Percentiles rank a stretch among this genome's conserved stretches.
Conservation (phyloP, 2,797 vertebrate species). For the Alfaro cultratus region DNA sequence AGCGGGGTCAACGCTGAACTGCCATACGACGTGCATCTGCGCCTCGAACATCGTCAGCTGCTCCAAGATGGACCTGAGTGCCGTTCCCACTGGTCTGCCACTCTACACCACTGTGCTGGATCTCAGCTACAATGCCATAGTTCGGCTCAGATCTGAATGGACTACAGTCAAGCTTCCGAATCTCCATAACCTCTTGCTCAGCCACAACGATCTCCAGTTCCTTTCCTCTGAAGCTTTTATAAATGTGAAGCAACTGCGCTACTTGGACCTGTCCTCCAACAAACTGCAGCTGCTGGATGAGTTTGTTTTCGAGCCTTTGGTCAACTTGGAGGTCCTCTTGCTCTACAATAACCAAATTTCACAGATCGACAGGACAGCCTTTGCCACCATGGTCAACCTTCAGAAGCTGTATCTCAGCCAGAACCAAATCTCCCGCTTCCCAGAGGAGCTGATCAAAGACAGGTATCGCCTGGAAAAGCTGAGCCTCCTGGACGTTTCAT, state of each 20-base stretch:
- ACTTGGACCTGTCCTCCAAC: constrained; percentile 96
- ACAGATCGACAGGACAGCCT: constrained; percentile 89
- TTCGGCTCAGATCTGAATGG: constrained; percentile 88
- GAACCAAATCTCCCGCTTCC: constrained; percentile 92
- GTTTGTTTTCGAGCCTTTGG: constrained; percentile 89
- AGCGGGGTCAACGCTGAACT: constrained; percentile 75
- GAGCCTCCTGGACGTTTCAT: constrained; percentile 90
- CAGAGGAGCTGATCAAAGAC: constrained; percentile 89
- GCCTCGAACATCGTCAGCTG: constrained; percentile 98
- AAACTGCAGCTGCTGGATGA: constrained; percentile 86
- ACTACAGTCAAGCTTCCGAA: constrained; percentile 82
- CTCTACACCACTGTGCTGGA: constrained; percentile 89
- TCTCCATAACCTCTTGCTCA: constrained; percentile 92
- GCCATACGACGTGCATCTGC: constrained; percentile 89
- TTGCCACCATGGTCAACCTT: constrained; percentile 84
- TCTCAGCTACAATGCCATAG: constrained; percentile 92
- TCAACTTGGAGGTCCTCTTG: constrained; percentile 89
- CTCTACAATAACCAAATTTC: constrained; percentile 93
- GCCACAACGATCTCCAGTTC: constrained; percentile 91
- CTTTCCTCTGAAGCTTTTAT: constrained; percentile 92
- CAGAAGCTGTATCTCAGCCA: constrained; percentile 96
- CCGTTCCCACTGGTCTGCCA: constrained; percentile 84
- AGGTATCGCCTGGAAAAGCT: constrained; percentile 86
- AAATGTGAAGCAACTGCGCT: constrained; percentile 86
- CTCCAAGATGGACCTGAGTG: constrained; percentile 88